Conservation (phyloP, 2,797 vertebrate species). For the Takifugu rubripes region DNA sequence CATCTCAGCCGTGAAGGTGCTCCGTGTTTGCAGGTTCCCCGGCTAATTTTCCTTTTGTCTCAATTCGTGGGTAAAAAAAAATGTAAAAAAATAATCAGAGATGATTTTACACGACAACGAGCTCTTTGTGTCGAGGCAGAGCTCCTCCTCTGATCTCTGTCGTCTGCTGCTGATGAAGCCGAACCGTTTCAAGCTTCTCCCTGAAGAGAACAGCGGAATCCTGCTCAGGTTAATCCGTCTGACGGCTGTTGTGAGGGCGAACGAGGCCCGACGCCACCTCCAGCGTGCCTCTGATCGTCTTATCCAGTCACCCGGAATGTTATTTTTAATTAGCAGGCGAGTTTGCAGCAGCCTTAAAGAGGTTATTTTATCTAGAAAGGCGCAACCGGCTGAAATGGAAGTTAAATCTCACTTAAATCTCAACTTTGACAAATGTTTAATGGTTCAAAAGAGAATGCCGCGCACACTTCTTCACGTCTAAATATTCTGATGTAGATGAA, state of each 20-base stretch:
- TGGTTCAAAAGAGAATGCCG: too few species aligned
- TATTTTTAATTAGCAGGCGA: slow-evolving; percentile 29
- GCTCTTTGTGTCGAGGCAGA: slow-evolving; percentile 53
- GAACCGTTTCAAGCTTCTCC: slow-evolving; percentile 59
- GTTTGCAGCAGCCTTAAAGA: slow-evolving; percentile 5
- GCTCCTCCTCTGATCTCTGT: slow-evolving; percentile 66
- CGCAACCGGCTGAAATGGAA: too few species aligned
- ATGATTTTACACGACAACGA: slow-evolving; percentile 61
- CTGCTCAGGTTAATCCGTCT: slow-evolving; percentile 41
- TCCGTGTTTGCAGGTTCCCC: slow-evolving; percentile 24
- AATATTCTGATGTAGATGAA: too few species aligned
- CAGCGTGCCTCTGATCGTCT: too few species aligned
- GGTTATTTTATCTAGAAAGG: slow-evolving; percentile 19
- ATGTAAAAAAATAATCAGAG: slow-evolving; percentile 33
- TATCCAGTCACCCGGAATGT: neutral
- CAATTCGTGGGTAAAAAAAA: slow-evolving; percentile 29
- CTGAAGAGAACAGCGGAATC: slow-evolving; percentile 29
- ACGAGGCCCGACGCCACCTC: neutral
- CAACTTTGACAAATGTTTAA: too few species aligned
- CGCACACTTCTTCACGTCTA: too few species aligned
- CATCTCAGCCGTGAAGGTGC: slow-evolving; percentile 17
- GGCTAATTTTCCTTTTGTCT: slow-evolving; percentile 52
- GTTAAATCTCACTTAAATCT: too few species aligned
- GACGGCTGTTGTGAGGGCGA: slow-evolving; percentile 24
- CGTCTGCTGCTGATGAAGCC: slow-evolving; percentile 54